phyloP scores from a whole-genome alignment of 23 tunicate species.

The Aplidium turbinatum region DNA sequence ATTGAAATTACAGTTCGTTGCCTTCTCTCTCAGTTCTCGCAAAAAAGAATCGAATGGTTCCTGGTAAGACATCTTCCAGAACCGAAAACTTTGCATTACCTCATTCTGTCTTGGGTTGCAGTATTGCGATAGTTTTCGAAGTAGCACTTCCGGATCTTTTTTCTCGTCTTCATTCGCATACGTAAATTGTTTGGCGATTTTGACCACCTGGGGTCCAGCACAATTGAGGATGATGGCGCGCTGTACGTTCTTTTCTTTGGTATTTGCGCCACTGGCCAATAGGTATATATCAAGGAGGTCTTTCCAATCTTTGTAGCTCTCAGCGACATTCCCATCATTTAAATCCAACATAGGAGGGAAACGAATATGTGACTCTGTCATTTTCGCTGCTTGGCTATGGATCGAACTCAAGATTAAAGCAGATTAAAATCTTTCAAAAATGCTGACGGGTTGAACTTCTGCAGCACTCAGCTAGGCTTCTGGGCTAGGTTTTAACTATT shows the following conservation, averaged over 20 bases:
- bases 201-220: slow-evolving; percentile 24
- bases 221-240: slow-evolving; percentile 19
- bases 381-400: no score
- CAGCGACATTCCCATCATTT: slow-evolving; percentile 21
- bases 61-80: slow-evolving; percentile 7
- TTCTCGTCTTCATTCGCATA: slow-evolving; percentile 11
- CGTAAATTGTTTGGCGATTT: slow-evolving; percentile 16
- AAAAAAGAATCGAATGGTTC: slow-evolving; percentile 26
- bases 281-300: slow-evolving; percentile 15
- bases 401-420: no score
- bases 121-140: slow-evolving; percentile 2
- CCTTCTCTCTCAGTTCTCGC: slow-evolving; percentile 6
- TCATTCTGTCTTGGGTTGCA: slow-evolving; percentile 13
- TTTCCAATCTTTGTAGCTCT: slow-evolving; percentile 12
- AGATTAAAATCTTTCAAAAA: no score
- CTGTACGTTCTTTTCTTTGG: slow-evolving; percentile 1
- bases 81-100: slow-evolving; percentile 21
- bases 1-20: slow-evolving; percentile 28
- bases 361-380: slow-evolving; percentile 17
- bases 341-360: slow-evolving; percentile 20
- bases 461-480: no score
- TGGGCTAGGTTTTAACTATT: no score
- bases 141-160: slow-evolving; percentile 2
- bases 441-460: no score
- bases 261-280: slow-evolving; percentile 27